These are phyloP conservation scores for Anneissia japonica DNA, from an alignment of 35 echinoderm and acorn worm species.

Conservation along the genomic window DNA sequence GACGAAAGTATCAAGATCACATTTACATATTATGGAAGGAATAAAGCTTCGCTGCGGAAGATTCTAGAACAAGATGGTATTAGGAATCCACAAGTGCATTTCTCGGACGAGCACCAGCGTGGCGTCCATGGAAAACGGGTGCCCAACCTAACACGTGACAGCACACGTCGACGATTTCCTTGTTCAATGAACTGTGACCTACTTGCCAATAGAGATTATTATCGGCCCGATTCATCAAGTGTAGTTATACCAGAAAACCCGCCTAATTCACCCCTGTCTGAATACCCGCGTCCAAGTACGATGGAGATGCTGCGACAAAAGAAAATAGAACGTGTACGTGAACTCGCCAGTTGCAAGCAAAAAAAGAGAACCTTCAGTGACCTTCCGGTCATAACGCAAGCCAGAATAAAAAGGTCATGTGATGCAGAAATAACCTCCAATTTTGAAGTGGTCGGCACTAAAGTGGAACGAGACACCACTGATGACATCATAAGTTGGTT, in stretches of 20 bases:
- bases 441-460: background rate
- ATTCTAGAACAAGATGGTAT: background rate
- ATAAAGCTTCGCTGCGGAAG: background rate
- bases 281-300: background rate
- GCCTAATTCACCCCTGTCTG: constrained; percentile 24
- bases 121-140: background rate
- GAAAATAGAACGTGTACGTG: background rate
- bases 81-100: background rate
- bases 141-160: background rate
- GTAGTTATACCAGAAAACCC: constrained; percentile 26
- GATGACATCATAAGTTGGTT: background rate
- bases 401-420: background rate
- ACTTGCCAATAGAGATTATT: background rate
- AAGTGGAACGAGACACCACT: background rate
- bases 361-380: background rate
- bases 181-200: background rate
- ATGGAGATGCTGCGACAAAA: background rate
- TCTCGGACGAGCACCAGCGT: background rate
- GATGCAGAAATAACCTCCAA: background rate
- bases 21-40: constrained; percentile 51
- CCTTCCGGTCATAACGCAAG: constrained; percentile 1
- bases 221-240: background rate
- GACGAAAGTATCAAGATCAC: constrained; percentile 48
- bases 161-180: background rate
- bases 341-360: background rate